Base-by-base conservation (phyloP, 1,140 invertebrate species). In the Bombus pyrosoma region DNA sequence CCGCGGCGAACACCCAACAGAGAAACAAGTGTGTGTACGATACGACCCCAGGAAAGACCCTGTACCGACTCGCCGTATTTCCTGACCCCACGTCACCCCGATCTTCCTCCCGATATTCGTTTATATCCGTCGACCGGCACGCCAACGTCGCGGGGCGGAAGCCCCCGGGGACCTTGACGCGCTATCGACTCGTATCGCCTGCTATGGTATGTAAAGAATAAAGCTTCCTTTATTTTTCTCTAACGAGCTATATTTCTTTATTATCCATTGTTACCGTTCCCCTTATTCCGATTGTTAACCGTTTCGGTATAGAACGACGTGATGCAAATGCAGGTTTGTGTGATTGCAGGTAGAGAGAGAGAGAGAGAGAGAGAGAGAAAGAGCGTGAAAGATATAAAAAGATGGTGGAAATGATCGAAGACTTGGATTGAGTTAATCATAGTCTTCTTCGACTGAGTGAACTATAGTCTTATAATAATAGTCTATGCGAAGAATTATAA, bases 161-260 rank as follows among this genome's bases (percentile, higher is more conserved):
- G 18, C 39, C 57, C 64, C 43, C 80, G 53, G 73, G 37, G 62
- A 71, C 88, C 62, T 92, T 86, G 85, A 39, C 88, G 87, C 89
- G 88, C 86, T 75, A 75, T 83, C 89, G 89, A 92, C 89, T 88
- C 90, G 91, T 93, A 90, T 90, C 91, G 92, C 92, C 91, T 92
- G 92, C 92, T 93, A 93, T 92, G 87, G 87, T 92, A 93, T 93
- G 91, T 93, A 93, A 93, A 93, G 91, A 93, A 93, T 93, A 93
- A 93, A 93, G 93, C 93, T 93, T 93, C 93, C 89, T 93, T 93
- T 93, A 93, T 93, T 93, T 93, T 93, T 93, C 92, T 93, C 93
- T 93, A 93, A 92, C 22, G 25, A 47, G 32, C 2, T 22, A n/a
- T 32, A 34, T 10, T 78, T 43, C 18, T n/a, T 43, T 43, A 25